A percentile compares a stretch with the other conserved stretches of the same genome.
phyloP scores from a whole-genome alignment of 2,888 invertebrate species.

The Diarsia mendica region DNA sequence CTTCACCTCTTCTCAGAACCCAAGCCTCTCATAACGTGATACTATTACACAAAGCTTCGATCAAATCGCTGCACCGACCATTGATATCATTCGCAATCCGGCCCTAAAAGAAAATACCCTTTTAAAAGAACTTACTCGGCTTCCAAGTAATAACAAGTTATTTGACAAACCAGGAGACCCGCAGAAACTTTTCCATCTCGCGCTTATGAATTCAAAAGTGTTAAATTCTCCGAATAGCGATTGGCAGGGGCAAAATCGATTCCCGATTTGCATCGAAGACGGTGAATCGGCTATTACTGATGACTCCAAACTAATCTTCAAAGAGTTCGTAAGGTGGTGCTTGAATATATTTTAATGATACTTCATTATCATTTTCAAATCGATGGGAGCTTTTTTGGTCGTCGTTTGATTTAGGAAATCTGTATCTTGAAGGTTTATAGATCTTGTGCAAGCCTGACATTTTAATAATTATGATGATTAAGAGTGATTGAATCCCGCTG shows the following conservation, averaged over 20 bases:
- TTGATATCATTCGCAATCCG: slow-evolving; percentile 36
- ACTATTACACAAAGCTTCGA: slow-evolving; percentile 32
- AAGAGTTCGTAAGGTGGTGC: slow-evolving; percentile 73
- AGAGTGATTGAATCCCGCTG: no score
- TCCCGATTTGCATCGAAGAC: slow-evolving; percentile 84
- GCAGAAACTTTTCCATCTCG: slow-evolving; percentile 66
- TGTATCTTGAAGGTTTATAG: not conserved
- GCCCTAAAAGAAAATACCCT: slow-evolving; percentile 40
- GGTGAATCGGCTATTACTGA: slow-evolving; percentile 80
- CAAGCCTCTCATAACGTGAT: slow-evolving; percentile 6
- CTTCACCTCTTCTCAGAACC: not conserved
- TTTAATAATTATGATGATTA: not conserved
- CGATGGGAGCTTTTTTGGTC: slow-evolving; percentile 30
- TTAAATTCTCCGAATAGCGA: slow-evolving; percentile 68
- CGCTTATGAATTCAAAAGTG: slow-evolving; percentile 73
- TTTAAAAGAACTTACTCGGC: slow-evolving; percentile 59
- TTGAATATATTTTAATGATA: slow-evolving; percentile 66
- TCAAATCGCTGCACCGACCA: slow-evolving; percentile 26
- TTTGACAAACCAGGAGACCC: slow-evolving; percentile 63
- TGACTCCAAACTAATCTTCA: slow-evolving; percentile 82
- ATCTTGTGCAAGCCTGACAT: not conserved
- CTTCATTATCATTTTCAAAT: slow-evolving; percentile 60
- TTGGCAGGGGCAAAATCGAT: slow-evolving; percentile 75
- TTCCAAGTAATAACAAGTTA: slow-evolving; percentile 68
- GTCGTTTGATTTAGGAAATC: not conserved